phyloP scores from a whole-genome alignment of 2,797 vertebrate genomes.

The Sebastes minor region DNA sequence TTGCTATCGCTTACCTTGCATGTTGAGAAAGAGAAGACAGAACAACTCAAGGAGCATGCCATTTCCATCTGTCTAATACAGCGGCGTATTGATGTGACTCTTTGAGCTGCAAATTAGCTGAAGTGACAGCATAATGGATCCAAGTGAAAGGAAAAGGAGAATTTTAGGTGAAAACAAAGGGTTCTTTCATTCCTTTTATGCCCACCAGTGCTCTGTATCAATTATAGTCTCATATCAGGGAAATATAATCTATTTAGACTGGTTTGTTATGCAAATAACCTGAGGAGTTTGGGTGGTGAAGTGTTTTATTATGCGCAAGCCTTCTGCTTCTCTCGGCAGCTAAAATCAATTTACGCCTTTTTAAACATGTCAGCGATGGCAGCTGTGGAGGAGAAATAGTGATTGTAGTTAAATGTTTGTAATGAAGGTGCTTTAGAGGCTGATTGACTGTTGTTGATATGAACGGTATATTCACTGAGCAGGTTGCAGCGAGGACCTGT shows the following conservation, averaged over 20 bases:
- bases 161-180: constrained; percentile 68
- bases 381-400: constrained; percentile 33
- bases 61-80: constrained; percentile 54
- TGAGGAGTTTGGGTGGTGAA: constrained; percentile 44
- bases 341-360: constrained; percentile 43
- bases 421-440: constrained; percentile 23
- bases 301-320: constrained; percentile 44
- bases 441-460: constrained; percentile 22
- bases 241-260: constrained; percentile 64
- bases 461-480: background rate
- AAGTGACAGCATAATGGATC: constrained; percentile 75
- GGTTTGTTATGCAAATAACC: constrained; percentile 70
- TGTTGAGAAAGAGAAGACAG: constrained; percentile 51
- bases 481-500: background rate
- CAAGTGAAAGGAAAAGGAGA: constrained; percentile 42
- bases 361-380: constrained; percentile 35
- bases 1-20: constrained; percentile 59
- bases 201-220: constrained; percentile 57
- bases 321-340: constrained; percentile 23
- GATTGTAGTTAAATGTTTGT: constrained; percentile 39
- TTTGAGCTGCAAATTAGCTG: constrained; percentile 76
- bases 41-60: constrained; percentile 53
- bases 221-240: constrained; percentile 69
- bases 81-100: constrained; percentile 66
- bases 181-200: constrained; percentile 50